A percentile compares a stretch with the other conserved stretches of the same genome.
Conservation (phyloP, 2,797 vertebrate species). For the Thalassophryne amazonica region DNA sequence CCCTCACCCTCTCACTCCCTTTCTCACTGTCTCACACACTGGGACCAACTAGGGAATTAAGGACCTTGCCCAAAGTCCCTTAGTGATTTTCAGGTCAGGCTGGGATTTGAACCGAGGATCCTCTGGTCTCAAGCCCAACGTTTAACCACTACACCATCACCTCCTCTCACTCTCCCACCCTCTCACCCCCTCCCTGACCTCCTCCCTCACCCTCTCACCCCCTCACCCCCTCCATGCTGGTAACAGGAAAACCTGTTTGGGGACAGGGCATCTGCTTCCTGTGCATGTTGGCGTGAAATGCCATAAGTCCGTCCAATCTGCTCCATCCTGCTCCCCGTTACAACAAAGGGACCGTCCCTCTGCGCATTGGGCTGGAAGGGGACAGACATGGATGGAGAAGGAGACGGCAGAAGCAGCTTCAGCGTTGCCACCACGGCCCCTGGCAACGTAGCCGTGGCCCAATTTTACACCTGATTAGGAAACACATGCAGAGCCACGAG, state of each 20-base stretch:
- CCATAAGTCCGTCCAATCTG: slow-evolving; percentile 72
- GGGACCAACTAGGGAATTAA: too few relatives aligned
- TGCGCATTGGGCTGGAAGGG: slow-evolving; percentile 61
- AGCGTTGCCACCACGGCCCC: slow-evolving; percentile 30
- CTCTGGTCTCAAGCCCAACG: too few relatives aligned
- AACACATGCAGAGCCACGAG: slow-evolving; percentile 69
- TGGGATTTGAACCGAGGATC: too few relatives aligned
- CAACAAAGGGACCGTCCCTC: slow-evolving; percentile 46
- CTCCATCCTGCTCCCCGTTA: slow-evolving; percentile 18
- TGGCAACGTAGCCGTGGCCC: slow-evolving; percentile 52
- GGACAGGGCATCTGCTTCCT: slow-evolving; percentile 67
- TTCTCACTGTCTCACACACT: not conserved
- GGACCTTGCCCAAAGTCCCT: too few relatives aligned
- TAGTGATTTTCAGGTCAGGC: too few relatives aligned
- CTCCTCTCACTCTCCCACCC: not conserved
- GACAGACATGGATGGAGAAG: slow-evolving; percentile 49
- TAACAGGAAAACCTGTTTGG: slow-evolving; percentile 55
- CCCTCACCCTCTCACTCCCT: not conserved
- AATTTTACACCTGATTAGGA: slow-evolving; percentile 80
- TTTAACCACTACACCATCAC: too few relatives aligned
- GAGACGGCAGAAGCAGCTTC: slow-evolving; percentile 16
- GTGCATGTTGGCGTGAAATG: slow-evolving; percentile 67
- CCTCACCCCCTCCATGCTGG: slow-evolving; percentile 29
- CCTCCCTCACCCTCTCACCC: not conserved
- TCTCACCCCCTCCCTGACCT: slow-evolving; percentile 2